Conservation (phyloP, 2,113 vertebrate genomes). For the Alethe diademata region DNA sequence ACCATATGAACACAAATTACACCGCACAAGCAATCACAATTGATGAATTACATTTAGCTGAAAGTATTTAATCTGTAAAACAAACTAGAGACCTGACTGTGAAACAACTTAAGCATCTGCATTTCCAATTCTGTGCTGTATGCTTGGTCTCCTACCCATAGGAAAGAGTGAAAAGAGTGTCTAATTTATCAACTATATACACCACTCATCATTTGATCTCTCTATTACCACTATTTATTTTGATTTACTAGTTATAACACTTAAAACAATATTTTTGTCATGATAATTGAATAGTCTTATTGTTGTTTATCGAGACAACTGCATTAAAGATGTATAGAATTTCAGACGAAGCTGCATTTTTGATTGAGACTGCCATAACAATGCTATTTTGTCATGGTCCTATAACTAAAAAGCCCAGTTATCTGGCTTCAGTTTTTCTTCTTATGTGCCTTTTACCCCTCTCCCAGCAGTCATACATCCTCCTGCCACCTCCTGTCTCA, state of each 20-base stretch:
- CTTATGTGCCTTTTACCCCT: not conserved
- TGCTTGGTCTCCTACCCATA: not conserved
- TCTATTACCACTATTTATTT: not conserved
- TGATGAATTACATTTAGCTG: not conserved
- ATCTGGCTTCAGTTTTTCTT: not conserved
- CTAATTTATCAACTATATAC: not conserved
- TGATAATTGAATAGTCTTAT: not conserved
- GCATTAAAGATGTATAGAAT: not conserved
- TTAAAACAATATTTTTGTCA: not conserved
- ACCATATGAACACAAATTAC: not conserved
- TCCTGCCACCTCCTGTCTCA: not conserved
- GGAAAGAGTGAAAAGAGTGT: not conserved
- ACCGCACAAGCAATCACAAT: not conserved
- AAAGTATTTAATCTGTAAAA: conserved; percentile 24
- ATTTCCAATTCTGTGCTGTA: not conserved
- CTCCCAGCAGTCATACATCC: not conserved
- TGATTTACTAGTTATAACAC: not conserved
- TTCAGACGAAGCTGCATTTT: not conserved
- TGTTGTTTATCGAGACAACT: not conserved
- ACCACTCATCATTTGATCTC: not conserved
- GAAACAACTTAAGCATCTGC: not conserved
- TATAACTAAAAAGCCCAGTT: not conserved
- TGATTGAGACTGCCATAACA: not conserved
- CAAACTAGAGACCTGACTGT: not conserved
- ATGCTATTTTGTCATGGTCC: not conserved